Evolutionary conservation across 2,888 invertebrate genomes (phyloP), one percentile per base, ranked within the genome.

Genomic region (Cryptosula pallasiana): DNA sequence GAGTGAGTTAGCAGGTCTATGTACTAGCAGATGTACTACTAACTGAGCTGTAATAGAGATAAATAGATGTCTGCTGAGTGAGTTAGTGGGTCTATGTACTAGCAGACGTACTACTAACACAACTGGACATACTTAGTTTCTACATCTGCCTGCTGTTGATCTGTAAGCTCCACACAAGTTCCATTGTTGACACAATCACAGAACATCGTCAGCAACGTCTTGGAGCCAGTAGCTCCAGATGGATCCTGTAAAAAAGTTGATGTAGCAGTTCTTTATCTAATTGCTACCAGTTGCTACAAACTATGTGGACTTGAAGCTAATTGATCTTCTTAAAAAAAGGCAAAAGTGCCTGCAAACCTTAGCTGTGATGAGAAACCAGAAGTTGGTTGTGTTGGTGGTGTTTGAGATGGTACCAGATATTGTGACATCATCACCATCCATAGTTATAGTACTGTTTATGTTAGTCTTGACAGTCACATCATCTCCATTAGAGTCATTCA

Each of bases 71-170:
- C n/a, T n/a, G n/a, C n/a, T n/a, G n/a, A n/a, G n/a, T n/a, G n/a
- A n/a, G n/a, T n/a, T n/a, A n/a, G n/a, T n/a, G n/a, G n/a, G n/a
- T n/a, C n/a, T n/a, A n/a, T n/a, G n/a, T n/a, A n/a, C n/a, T n/a
- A n/a, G n/a, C n/a, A n/a, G n/a, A n/a, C n/a, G n/a, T n/a, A n/a
- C n/a, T n/a, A n/a, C n/a, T n/a, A n/a, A n/a, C n/a, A n/a, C n/a
- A n/a, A n/a, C n/a, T n/a, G n/a, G n/a, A n/a, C 45, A 45, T 63
- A 63, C 63, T 63, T 63, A 16, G 63, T 63, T 32, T 63, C 63
- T 63, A 63, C 32, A 29, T 27, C 20, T n/a, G 25, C 29, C 27
- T 63, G 27, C 63, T 63, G 32, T 25, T 25, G 13, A 16, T 20
- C 63, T 29, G 63, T 63, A 32, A 63, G 63, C 29, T 25, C 29